Evolutionary conservation across 2,113 vertebrate genomes (phyloP), one percentile per base, ranked within the genome.

Genomic region (Cynopterus brachyotis): DNA sequence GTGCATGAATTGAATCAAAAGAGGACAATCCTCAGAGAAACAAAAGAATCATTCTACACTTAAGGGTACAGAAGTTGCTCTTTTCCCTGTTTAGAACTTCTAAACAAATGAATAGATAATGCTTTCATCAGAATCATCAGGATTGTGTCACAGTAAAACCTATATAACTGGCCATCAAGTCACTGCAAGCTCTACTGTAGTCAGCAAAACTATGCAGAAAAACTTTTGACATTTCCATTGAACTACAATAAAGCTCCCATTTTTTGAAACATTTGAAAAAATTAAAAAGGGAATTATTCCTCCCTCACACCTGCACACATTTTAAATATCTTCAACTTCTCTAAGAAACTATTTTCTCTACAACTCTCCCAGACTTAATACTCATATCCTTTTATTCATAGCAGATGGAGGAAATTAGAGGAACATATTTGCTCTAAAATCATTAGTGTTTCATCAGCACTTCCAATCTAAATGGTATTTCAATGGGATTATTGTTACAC

Each of bases 361-460:
- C 42, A 92, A 78, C 15, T 94, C 85, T 96, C 55, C 75, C 59
- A 96, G 85, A 96, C 82, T 97, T 96, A 26, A 92, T 83, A 45
- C 45, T 87, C 79, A 70, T 79, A 97, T 91, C 19, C 30, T 93
- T 96, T 97, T 86, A 97, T 97, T 94, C 91, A 83, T 62, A 97
- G 91, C 97, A 97, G 97, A 97, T 97, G 97, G 96, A 96, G 89
- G 55, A 96, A 96, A 98, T 97, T 70, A 89, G 91, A 96, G 89
- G 50, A 84, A 95, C 95, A 95, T 89, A 97, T 96, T 97, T 97
- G 85, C 73, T 96, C 88, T 95, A 66, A 96, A 97, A 93, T 92
- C 93, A 97, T 96, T 91, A 97, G 96, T 83, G 94, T 95, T 95
- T 91, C 81, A 69, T 82, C 78, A 92, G 96, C 88, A 97, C 93